phyloP scores from a whole-genome alignment of 1,140 invertebrate genomes.

The Heliconius hewitsoni region DNA sequence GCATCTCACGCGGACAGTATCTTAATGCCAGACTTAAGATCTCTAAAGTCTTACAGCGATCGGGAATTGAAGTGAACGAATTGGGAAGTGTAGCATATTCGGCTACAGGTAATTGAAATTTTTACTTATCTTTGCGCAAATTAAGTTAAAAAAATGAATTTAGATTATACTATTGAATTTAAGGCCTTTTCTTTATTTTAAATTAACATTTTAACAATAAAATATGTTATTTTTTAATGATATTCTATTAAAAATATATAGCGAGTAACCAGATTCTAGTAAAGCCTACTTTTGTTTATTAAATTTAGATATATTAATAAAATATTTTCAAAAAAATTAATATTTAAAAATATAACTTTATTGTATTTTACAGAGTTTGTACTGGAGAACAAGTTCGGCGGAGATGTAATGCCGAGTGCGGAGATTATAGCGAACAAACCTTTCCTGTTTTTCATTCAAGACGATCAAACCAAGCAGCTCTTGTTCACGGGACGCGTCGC shows the following conservation, averaged over 20 bases:
- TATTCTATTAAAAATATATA: too few species aligned
- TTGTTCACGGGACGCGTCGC: slow-evolving; percentile 87
- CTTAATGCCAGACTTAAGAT: slow-evolving; percentile 82
- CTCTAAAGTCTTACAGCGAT: slow-evolving; percentile 89
- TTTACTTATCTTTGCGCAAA: neutral
- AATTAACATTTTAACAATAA: too few species aligned
- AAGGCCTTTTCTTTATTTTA: too few species aligned
- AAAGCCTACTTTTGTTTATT: too few species aligned
- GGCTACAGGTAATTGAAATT: slow-evolving; percentile 84
- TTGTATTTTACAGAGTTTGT: slow-evolving; percentile 82
- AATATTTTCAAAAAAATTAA: too few species aligned
- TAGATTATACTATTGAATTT: too few species aligned
- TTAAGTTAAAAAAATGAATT: too few species aligned
- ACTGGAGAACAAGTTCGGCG: slow-evolving; percentile 87
- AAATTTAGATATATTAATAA: too few species aligned
- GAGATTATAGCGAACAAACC: slow-evolving; percentile 84
- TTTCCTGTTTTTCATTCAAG: slow-evolving; percentile 91
- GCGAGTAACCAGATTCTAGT: too few species aligned
- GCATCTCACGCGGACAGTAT: slow-evolving; percentile 82
- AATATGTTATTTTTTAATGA: too few species aligned
- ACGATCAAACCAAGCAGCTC: slow-evolving; percentile 86
- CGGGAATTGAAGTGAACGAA: slow-evolving; percentile 92
- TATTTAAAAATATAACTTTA: too few species aligned
- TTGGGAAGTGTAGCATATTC: slow-evolving; percentile 89
- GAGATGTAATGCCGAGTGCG: slow-evolving; percentile 59